Conservation (phyloP, 2,113 vertebrate genomes). For the Aramus guarauna region DNA sequence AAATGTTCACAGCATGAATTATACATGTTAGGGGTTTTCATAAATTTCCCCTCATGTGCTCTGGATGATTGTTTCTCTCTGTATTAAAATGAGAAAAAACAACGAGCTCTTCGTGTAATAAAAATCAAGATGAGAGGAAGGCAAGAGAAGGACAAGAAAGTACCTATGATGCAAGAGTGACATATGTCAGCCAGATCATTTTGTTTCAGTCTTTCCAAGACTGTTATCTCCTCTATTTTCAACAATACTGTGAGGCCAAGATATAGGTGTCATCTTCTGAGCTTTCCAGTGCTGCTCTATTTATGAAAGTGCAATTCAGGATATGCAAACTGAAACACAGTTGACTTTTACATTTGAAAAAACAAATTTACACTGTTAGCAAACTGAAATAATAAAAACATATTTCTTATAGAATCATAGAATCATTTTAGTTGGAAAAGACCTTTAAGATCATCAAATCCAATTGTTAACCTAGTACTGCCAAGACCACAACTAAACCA, state of each 20-base stretch:
- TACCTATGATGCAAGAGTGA: not conserved
- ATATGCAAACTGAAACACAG: not conserved
- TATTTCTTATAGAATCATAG: not conserved
- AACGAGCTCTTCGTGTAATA: not conserved
- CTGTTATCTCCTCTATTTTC: not conserved
- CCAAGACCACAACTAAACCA: too few relatives aligned
- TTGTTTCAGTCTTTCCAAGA: not conserved
- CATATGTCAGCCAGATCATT: not conserved
- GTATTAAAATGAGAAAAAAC: not conserved
- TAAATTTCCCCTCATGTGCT: not conserved
- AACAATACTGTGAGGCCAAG: not conserved
- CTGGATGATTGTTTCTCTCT: not conserved
- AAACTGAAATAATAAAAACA: not conserved
- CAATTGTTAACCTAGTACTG: too few relatives aligned
- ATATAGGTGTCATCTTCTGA: not conserved
- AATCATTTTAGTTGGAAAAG: too few relatives aligned
- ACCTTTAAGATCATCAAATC: too few relatives aligned
- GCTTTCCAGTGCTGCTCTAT: not conserved
- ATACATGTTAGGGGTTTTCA: not conserved
- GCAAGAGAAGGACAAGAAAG: not conserved
- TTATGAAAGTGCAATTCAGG: not conserved
- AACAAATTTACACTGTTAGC: not conserved
- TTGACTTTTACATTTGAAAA: not conserved
- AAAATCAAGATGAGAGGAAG: not conserved
- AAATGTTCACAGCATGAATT: conserved; percentile 1